Percentiles rank a stretch among this genome's conserved stretches.
Conservation (phyloP, 2,113 vertebrate species). For the Rhagologus leucostigma region DNA sequence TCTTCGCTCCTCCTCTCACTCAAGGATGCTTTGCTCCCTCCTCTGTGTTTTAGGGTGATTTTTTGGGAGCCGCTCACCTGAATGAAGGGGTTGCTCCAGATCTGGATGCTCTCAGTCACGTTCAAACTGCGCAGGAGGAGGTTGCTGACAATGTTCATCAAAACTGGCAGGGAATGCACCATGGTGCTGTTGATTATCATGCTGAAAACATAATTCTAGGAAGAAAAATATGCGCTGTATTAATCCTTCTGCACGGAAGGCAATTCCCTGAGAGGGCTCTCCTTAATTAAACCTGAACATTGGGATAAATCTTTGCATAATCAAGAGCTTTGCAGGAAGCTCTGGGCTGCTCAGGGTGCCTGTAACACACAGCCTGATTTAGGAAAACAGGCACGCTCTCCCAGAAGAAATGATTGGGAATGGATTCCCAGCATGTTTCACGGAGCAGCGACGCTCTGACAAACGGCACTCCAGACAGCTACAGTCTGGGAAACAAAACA, state of each 20-base stretch:
- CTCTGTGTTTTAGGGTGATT: background rate
- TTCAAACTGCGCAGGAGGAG: conserved; percentile 82
- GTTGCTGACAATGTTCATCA: conserved; percentile 91
- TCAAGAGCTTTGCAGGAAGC: background rate
- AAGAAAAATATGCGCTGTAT: background rate
- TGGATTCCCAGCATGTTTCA: background rate
- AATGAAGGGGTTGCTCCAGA: conserved; percentile 90
- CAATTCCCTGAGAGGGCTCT: background rate
- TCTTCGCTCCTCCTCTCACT: background rate
- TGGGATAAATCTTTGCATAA: background rate
- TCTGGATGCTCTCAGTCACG: conserved; percentile 80
- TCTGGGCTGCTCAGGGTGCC: background rate
- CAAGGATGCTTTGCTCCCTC: background rate
- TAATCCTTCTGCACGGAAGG: background rate
- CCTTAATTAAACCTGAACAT: background rate
- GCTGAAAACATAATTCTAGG: conserved; percentile 81
- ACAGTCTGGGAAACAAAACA: background rate
- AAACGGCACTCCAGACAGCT: background rate
- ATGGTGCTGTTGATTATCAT: conserved; percentile 89
- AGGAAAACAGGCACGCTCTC: background rate
- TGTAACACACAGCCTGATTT: background rate
- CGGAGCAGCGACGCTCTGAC: background rate
- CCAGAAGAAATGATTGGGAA: background rate
- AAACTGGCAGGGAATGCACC: conserved; percentile 90
- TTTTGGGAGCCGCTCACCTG: conserved; percentile 64